Conservation (phyloP, 2,888 invertebrate species). For the Coelinius sp. region DNA sequence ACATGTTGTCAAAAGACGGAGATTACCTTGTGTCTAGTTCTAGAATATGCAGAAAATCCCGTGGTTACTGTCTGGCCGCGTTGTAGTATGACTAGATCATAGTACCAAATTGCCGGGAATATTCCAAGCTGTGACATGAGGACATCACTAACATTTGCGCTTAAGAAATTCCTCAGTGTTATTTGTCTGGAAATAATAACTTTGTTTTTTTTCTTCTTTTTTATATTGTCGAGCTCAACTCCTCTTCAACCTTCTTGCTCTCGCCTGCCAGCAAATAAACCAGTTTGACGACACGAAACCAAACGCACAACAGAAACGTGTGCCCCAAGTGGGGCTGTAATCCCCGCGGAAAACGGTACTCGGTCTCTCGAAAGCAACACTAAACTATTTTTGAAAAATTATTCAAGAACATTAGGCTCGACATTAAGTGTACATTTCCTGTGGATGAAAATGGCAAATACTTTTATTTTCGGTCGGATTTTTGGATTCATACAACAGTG, state of each 20-base stretch:
- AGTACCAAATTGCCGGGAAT: slow-evolving; percentile 28
- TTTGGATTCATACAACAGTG: slow-evolving; percentile 42
- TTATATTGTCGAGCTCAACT: slow-evolving; percentile 31
- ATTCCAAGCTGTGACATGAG: slow-evolving; percentile 36
- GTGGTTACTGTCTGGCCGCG: slow-evolving; percentile 44
- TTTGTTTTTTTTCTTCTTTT: slow-evolving; percentile 18
- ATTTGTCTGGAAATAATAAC: slow-evolving; percentile 39
- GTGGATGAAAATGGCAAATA: background rate
- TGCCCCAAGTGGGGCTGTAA: slow-evolving; percentile 29
- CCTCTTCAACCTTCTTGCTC: slow-evolving; percentile 44
- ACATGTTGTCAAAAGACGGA: background rate
- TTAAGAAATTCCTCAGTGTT: slow-evolving; percentile 37
- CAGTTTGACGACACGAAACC: slow-evolving; percentile 57
- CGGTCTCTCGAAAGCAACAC: slow-evolving; percentile 37
- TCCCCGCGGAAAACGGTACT: slow-evolving; percentile 45
- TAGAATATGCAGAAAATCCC: slow-evolving; percentile 66
- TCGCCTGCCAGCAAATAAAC: slow-evolving; percentile 57
- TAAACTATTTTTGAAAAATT: background rate
- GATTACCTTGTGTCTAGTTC: slow-evolving; percentile 36
- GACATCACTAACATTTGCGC: slow-evolving; percentile 15
- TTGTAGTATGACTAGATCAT: slow-evolving; percentile 31
- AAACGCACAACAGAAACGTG: slow-evolving; percentile 24
- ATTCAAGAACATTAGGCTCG: background rate
- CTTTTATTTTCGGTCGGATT: slow-evolving; percentile 24
- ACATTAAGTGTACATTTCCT: background rate